phyloP scores from a whole-genome alignment of 2,888 invertebrate genomes.

The Tachina grossa region DNA sequence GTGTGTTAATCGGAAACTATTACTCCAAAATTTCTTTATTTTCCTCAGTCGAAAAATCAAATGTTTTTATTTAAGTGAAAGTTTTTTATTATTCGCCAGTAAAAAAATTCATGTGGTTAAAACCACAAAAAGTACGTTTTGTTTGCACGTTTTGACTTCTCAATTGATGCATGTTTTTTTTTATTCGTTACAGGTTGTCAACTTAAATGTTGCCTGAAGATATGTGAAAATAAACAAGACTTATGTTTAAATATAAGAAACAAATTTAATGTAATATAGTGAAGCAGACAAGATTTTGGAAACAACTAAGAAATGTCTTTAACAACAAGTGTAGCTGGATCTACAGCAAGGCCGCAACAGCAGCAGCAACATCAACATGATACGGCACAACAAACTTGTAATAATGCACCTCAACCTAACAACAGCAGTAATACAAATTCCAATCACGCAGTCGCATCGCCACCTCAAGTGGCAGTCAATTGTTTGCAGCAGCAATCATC shows the following conservation, averaged over 20 bases:
- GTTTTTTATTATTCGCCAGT: too few species aligned
- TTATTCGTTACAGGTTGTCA: neutral
- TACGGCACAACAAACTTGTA: conserved; percentile 44
- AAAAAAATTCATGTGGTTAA: too few species aligned
- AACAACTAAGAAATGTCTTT: conserved; percentile 54
- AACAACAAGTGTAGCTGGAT: conserved; percentile 49
- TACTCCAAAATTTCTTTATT: too few species aligned
- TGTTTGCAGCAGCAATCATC: conserved; percentile 57
- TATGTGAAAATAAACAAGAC: neutral
- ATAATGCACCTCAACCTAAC: conserved; percentile 14
- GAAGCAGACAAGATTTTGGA: neutral
- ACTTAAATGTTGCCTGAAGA: neutral
- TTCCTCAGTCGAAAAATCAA: too few species aligned
- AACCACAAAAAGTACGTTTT: too few species aligned
- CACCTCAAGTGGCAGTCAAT: conserved; percentile 27
- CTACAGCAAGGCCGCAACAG: conserved; percentile 55
- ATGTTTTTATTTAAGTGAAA: too few species aligned
- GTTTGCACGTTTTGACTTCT: too few species aligned
- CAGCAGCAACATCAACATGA: conserved; percentile 28
- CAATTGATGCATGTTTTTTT: neutral
- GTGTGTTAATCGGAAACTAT: too few species aligned
- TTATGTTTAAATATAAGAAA: neutral
- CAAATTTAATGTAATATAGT: neutral
- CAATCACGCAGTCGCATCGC: conserved; percentile 20
- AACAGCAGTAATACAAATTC: conserved; percentile 25